These are phyloP conservation scores for Hycleus phaleratus DNA, from an alignment of 1,140 invertebrate species.

Conservation along the genomic window DNA sequence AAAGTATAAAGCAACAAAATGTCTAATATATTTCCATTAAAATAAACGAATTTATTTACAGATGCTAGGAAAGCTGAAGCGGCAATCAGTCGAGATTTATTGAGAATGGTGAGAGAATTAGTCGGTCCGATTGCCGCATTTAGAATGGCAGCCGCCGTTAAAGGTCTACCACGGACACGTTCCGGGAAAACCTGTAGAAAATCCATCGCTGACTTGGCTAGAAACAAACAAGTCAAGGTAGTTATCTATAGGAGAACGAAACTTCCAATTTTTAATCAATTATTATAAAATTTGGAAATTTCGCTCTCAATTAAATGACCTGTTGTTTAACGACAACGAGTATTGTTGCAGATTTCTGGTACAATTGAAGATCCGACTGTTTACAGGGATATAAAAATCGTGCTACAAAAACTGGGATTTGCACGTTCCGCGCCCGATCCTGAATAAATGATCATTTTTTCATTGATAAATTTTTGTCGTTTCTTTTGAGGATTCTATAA, in stretches of 20 bases:
- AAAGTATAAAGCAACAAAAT: constrained; percentile 41
- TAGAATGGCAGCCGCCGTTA: constrained; percentile 64
- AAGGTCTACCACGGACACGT: constrained; percentile 56
- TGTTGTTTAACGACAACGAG: too few species aligned
- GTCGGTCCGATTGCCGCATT: constrained; percentile 89
- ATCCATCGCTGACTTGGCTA: constrained; percentile 74
- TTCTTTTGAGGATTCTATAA: constrained; percentile 22
- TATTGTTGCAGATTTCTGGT: constrained; percentile 56
- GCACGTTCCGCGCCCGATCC: constrained; percentile 64
- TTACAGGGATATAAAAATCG: constrained; percentile 65
- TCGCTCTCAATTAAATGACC: constrained; percentile 3
- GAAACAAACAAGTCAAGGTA: constrained; percentile 67
- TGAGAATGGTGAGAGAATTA: constrained; percentile 64
- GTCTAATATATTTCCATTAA: constrained; percentile 11
- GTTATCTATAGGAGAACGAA: background rate
- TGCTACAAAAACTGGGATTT: constrained; percentile 67
- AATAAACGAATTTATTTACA: constrained; percentile 28
- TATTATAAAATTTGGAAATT: constrained; percentile 18
- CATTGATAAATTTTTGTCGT: background rate
- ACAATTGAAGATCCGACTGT: constrained; percentile 84
- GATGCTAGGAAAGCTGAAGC: constrained; percentile 49
- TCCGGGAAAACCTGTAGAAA: constrained; percentile 75
- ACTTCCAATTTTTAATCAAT: constrained; percentile 1
- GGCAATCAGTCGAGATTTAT: constrained; percentile 56
- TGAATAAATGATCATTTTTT: constrained; percentile 32